Evolutionary conservation across 2,113 vertebrate species (phyloP).

Genomic region (Dasyprocta punctata): DNA sequence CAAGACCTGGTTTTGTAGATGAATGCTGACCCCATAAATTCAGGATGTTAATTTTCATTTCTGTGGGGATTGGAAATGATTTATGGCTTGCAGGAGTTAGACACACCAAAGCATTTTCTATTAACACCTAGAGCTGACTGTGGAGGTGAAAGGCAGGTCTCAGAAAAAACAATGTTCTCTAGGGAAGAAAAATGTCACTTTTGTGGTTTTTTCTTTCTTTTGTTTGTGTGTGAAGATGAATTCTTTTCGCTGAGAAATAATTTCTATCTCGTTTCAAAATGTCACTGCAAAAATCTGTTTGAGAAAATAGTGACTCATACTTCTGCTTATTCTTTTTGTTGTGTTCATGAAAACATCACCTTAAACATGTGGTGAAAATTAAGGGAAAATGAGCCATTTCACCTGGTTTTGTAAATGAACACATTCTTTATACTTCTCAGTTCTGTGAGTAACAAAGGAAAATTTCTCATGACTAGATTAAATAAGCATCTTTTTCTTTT

Average conservation of each 20-base stretch:
- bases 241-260: constrained; percentile 61
- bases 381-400: constrained; percentile 69
- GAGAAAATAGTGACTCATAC: constrained; percentile 58
- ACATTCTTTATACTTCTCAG: constrained; percentile 44
- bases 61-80: constrained; percentile 46
- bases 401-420: constrained; percentile 67
- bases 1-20: constrained; percentile 44
- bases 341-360: constrained; percentile 62
- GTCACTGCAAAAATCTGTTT: constrained; percentile 67
- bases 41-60: constrained; percentile 75
- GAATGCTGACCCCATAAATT: constrained; percentile 60
- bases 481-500: constrained; percentile 67
- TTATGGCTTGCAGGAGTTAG: constrained; percentile 56
- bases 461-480: constrained; percentile 66
- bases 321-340: constrained; percentile 61
- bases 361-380: constrained; percentile 70
- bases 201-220: constrained; percentile 61
- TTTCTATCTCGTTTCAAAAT: constrained; percentile 68
- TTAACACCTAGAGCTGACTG: constrained; percentile 74
- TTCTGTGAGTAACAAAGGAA: constrained; percentile 45
- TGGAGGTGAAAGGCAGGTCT: constrained; percentile 72
- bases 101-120: constrained; percentile 72
- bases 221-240: constrained; percentile 71
- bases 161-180: constrained; percentile 35
- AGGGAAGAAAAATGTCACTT: constrained; percentile 72